These are phyloP conservation scores for Bombycilla garrulus DNA, from an alignment of 2,113 vertebrate genomes.

Conservation along the genomic window DNA sequence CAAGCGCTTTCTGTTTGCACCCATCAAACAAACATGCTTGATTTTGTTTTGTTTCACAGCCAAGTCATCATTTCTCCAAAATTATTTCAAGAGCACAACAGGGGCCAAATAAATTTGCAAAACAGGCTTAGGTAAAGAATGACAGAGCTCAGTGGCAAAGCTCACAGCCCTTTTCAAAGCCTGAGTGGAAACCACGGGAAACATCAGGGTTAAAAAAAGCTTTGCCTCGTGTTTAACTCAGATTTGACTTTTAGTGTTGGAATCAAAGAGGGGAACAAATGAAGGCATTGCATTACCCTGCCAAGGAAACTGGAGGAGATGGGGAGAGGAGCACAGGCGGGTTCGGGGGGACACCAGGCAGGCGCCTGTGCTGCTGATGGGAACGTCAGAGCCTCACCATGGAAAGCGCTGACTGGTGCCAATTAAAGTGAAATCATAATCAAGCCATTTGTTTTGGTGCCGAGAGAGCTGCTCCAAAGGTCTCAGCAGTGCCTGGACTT, in stretches of 20 bases:
- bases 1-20: neutral
- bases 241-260: neutral
- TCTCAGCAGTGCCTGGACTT: neutral
- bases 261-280: neutral
- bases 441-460: constrained; percentile 40
- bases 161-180: neutral
- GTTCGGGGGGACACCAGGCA: neutral
- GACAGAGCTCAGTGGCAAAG: neutral
- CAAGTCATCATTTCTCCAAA: neutral
- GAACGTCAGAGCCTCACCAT: neutral
- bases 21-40: neutral
- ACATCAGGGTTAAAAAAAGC: neutral
- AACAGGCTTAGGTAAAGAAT: neutral
- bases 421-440: constrained; percentile 43
- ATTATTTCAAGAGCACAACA: constrained; percentile 13
- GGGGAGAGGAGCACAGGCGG: neutral
- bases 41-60: constrained; percentile 13
- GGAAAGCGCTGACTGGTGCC: constrained; percentile 32
- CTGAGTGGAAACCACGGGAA: neutral
- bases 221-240: neutral
- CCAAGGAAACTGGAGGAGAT: neutral
- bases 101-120: constrained; percentile 15
- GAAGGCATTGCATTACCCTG: neutral
- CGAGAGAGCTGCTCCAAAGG: neutral
- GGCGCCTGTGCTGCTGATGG: neutral